These are phyloP conservation scores for Brachionus rotundiformis DNA, from an alignment of 1,140 invertebrate genomes.

Conservation along the genomic window DNA sequence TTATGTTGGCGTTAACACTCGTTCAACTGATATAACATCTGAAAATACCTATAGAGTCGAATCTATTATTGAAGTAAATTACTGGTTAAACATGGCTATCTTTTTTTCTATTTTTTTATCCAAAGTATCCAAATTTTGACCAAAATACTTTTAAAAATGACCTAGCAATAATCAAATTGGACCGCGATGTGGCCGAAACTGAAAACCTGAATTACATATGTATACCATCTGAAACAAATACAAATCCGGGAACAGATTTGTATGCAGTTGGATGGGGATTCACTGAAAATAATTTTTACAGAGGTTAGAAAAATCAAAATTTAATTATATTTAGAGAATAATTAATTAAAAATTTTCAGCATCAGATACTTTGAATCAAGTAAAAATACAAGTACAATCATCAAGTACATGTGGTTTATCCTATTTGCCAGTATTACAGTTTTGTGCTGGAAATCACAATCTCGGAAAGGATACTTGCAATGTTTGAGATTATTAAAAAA, in stretches of 20 bases:
- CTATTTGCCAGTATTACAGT: slow-evolving; percentile 44
- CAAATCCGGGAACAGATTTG: slow-evolving; percentile 12
- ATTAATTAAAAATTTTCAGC: not conserved
- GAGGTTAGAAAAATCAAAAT: not conserved
- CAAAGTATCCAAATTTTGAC: slow-evolving; percentile 52
- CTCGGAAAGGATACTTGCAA: slow-evolving; percentile 49
- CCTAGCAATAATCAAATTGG: slow-evolving; percentile 30
- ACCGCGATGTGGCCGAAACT: not conserved
- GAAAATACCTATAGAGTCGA: slow-evolving; percentile 34
- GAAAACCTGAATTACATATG: slow-evolving; percentile 27
- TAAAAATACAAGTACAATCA: slow-evolving; percentile 31
- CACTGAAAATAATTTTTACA: slow-evolving; percentile 47
- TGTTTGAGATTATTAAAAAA: not conserved
- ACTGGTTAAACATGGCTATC: too few relatives aligned
- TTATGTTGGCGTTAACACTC: slow-evolving; percentile 34
- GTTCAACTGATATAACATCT: slow-evolving; percentile 28
- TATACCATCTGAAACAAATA: slow-evolving; percentile 14
- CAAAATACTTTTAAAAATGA: slow-evolving; percentile 45
- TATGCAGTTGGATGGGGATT: slow-evolving; percentile 48
- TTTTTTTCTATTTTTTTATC: not conserved
- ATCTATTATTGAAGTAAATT: slow-evolving; percentile 13
- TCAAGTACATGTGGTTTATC: slow-evolving; percentile 6
- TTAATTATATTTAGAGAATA: too few relatives aligned
- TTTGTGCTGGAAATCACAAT: slow-evolving; percentile 35
- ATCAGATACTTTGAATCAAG: slow-evolving; percentile 41